phyloP scores from a whole-genome alignment of 2,113 vertebrate species.

The Nannospalax galili region DNA sequence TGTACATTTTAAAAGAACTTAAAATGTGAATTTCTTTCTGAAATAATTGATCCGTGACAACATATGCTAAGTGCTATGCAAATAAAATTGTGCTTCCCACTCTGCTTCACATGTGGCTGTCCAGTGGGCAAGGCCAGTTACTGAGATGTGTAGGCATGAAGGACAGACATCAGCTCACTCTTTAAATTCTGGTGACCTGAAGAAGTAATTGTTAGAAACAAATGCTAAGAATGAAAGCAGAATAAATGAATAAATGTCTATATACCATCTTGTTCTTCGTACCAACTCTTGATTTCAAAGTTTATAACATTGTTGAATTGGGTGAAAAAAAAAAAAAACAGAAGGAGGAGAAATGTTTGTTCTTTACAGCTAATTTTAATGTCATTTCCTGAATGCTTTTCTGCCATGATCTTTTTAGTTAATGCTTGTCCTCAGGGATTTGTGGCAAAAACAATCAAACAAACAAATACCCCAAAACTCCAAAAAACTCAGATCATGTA shows the following conservation, averaged over 20 bases:
- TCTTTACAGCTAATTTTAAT: constrained; percentile 49
- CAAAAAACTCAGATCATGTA: not conserved
- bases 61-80: not conserved
- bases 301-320: not conserved
- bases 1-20: constrained; percentile 30
- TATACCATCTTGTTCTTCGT: not conserved
- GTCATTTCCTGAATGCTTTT: constrained; percentile 51
- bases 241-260: constrained; percentile 41
- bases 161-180: not conserved
- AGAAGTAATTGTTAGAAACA: not conserved
- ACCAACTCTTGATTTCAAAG: not conserved
- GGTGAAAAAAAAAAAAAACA: constrained; percentile 42
- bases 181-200: not conserved
- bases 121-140: not conserved
- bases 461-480: no score
- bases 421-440: constrained; percentile 60
- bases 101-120: not conserved
- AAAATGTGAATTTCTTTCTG: constrained; percentile 3
- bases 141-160: not conserved
- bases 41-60: constrained; percentile 15
- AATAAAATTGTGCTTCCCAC: not conserved
- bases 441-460: not conserved
- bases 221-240: not conserved
- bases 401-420: constrained; percentile 69
- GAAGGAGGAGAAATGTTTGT: constrained; percentile 23